Evolutionary conservation across 1,140 invertebrate genomes (phyloP).

Genomic region (Drosophila paulistorum): DNA sequence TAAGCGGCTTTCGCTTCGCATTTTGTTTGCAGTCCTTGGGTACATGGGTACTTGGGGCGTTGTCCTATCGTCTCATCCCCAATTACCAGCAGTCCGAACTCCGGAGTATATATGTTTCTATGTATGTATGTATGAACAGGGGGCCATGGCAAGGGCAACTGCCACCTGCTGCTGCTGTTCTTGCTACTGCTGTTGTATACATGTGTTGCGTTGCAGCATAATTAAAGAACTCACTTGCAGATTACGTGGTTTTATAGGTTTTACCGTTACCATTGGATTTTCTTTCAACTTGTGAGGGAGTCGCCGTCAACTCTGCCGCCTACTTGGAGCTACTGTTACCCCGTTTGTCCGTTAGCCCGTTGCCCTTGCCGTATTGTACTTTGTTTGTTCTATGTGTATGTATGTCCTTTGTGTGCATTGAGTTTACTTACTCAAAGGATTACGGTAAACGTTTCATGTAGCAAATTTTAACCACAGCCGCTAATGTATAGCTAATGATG

Average conservation of each 20-base stretch:
- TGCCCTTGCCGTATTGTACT: not conserved
- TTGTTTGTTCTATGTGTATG: not conserved
- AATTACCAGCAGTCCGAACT: slow-evolving; percentile 2
- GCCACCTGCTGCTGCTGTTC: slow-evolving; percentile 30
- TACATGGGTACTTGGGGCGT: slow-evolving; percentile 7
- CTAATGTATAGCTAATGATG: slow-evolving; percentile 51
- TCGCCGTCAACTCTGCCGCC: not conserved
- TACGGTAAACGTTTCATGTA: slow-evolving; percentile 50
- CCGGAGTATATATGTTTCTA: not conserved
- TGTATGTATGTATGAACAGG: not conserved
- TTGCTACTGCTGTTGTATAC: slow-evolving; percentile 40
- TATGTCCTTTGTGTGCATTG: slow-evolving; percentile 29
- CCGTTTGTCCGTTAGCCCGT: not conserved
- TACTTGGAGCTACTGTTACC: not conserved
- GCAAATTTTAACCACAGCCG: slow-evolving; percentile 43
- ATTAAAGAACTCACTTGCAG: slow-evolving; percentile 80
- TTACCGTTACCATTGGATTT: slow-evolving; percentile 55
- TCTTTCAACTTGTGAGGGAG: slow-evolving; percentile 14
- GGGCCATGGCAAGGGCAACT: slow-evolving; percentile 4
- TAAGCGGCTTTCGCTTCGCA: slow-evolving; percentile 75
- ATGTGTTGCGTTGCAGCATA: slow-evolving; percentile 70
- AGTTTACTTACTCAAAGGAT: slow-evolving; percentile 51
- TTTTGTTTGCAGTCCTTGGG: slow-evolving; percentile 59
- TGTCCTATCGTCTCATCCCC: slow-evolving; percentile 7
- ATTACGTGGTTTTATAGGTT: slow-evolving; percentile 78